A percentile compares a stretch with the other conserved stretches of the same genome.
These are phyloP conservation scores for Cebidichthys violaceus DNA, from an alignment of 2,113 vertebrate genomes.

Conservation along the genomic window DNA sequence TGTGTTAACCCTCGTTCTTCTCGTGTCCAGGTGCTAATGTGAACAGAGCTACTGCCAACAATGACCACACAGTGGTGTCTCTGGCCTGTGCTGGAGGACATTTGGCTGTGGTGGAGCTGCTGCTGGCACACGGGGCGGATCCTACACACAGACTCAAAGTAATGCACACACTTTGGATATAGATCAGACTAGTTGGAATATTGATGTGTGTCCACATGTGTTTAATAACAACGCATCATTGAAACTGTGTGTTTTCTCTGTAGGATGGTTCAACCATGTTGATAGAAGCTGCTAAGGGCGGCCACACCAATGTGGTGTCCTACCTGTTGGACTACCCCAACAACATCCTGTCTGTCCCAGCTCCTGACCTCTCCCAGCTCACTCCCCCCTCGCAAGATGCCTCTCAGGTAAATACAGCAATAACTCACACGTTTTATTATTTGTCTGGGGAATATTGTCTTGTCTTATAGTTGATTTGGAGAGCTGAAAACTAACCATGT, in stretches of 20 bases:
- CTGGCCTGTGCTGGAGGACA: conserved; percentile 98
- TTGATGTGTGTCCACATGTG: background rate
- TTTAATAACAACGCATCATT: background rate
- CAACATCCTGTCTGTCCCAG: conserved; percentile 94
- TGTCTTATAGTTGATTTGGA: background rate
- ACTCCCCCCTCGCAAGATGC: conserved; percentile 96
- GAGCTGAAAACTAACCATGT: background rate
- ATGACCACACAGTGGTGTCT: conserved; percentile 99
- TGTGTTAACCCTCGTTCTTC: background rate
- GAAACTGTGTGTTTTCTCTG: conserved; percentile 16
- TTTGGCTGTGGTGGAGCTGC: conserved; percentile 95
- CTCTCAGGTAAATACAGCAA: conserved; percentile 89
- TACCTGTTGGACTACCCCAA: conserved; percentile 99
- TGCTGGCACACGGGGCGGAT: conserved; percentile 97
- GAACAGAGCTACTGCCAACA: conserved; percentile 97
- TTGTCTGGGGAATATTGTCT: background rate
- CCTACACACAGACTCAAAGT: conserved; percentile 99
- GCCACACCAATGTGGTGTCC: conserved; percentile 98
- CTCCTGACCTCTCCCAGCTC: conserved; percentile 93
- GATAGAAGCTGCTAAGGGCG: conserved; percentile 99
- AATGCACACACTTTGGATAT: conserved; percentile 54
- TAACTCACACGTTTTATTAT: background rate
- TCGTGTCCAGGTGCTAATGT: conserved; percentile 92
- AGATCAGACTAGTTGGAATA: background rate
- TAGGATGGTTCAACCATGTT: conserved; percentile 99